Evolutionary conservation across 2,113 vertebrate genomes (phyloP).

Genomic region (Genyomyrus donnyi): DNA sequence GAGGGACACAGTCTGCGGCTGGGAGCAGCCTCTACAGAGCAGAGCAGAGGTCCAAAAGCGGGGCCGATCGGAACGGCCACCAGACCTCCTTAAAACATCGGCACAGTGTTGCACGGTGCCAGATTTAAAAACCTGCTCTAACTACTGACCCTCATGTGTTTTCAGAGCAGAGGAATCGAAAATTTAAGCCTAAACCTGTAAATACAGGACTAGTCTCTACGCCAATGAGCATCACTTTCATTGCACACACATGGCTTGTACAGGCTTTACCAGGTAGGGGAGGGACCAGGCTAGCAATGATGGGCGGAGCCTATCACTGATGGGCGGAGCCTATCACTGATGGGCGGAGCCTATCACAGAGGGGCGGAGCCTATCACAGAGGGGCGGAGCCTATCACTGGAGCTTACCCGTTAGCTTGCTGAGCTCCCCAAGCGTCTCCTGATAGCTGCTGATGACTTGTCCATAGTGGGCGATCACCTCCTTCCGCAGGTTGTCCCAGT

Average conservation of each 20-base stretch:
- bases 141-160: not conserved
- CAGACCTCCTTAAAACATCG: not conserved
- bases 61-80: not conserved
- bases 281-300: not conserved
- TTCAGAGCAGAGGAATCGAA: not conserved
- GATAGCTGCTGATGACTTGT: constrained; percentile 80
- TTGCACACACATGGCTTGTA: not conserved
- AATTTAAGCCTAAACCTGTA: not conserved
- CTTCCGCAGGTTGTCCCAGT: constrained; percentile 92
- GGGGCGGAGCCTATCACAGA: not conserved
- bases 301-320: not conserved
- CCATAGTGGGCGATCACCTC: constrained; percentile 85
- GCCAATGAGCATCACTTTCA: not conserved
- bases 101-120: not conserved
- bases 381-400: not conserved
- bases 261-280: not conserved
- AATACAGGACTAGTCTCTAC: not conserved
- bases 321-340: not conserved
- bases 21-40: not conserved
- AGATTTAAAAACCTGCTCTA: not conserved
- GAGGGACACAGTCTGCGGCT: not conserved
- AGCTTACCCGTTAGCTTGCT: constrained; percentile 77
- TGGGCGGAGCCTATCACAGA: not conserved
- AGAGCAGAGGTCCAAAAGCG: not conserved
- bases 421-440: constrained; percentile 83